Evolutionary conservation across 2,113 vertebrate genomes (phyloP), one percentile per base, ranked within the genome.

Genomic region (Ictalurus furcatus): DNA sequence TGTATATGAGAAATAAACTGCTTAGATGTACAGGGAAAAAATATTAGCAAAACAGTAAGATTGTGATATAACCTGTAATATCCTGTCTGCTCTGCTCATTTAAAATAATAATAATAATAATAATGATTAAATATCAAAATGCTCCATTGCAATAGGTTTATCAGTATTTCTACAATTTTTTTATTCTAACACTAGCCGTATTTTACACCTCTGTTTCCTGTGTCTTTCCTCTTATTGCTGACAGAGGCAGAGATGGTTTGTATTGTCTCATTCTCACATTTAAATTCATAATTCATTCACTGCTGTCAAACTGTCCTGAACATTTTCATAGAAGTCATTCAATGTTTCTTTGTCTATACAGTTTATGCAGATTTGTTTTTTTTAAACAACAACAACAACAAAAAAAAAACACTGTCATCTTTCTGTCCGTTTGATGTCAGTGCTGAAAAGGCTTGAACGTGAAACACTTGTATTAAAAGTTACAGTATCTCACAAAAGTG

Each of bases 191-290:
- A 52, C 11, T 28, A 48, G 17, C n/a, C 34, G 0, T 52, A 52
- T 85, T 65, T 69, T 90, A 87, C 95, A 92, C 94, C 93, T 84
- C 40, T 94, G 87, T 94, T 91, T 90, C 95, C 94, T 93, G 40
- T 94, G 86, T 92, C 93, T 90, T 94, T 94, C 88, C 94, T 94
- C 94, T 91, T 91, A 90, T 91, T 90, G 87, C 94, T 91, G 90
- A 84, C 94, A 99, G 98, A 97, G 98, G 89, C 98, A 99, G 92
- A 97, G 98, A 99, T 99, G 98, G 98, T 99, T 98, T 91, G 98
- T 99, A 99, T 96, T 91, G 73, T 85, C 19, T 78, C 37, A 92
- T 92, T 92, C 19, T 58, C 11, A 7, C 23, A 19, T 59, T 59
- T 37, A 14, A 30, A 19, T 19, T 69, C 28, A 69, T 44, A 44